phyloP scores from a whole-genome alignment of 2,888 invertebrate genomes.

The Drosophila incognita region DNA sequence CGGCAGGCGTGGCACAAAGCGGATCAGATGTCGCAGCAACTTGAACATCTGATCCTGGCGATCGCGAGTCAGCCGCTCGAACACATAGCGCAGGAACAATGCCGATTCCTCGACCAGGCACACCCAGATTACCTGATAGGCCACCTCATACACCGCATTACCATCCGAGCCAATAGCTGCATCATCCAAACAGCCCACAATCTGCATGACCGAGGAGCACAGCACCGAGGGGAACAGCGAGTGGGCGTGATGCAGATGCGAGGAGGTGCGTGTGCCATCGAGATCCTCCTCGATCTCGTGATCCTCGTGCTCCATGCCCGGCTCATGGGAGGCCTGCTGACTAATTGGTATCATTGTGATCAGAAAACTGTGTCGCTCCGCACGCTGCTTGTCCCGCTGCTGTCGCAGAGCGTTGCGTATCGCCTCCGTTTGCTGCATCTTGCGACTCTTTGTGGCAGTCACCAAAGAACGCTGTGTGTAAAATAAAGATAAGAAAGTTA shows the following conservation, averaged over 20 bases:
- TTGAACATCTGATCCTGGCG: conserved; percentile 98
- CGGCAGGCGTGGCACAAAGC: conserved; percentile 96
- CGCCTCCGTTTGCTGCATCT: conserved; percentile 99
- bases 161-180: conserved; percentile 97
- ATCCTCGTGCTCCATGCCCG: conserved; percentile 93
- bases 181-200: conserved; percentile 97
- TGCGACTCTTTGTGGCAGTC: conserved; percentile 98
- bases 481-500: conserved; percentile 36
- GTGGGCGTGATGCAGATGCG: conserved; percentile 95
- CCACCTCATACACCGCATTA: conserved; percentile 97
- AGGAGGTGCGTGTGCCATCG: conserved; percentile 90
- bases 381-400: conserved; percentile 97
- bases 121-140: conserved; percentile 98
- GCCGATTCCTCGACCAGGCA: conserved; percentile 99
- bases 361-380: conserved; percentile 97
- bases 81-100: conserved; percentile 96
- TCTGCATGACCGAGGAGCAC: conserved; percentile 97
- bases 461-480: conserved; percentile 92
- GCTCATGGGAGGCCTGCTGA: conserved; percentile 97
- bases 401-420: conserved; percentile 97
- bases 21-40: conserved; percentile 94
- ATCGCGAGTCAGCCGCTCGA: conserved; percentile 97
- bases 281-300: conserved; percentile 92
- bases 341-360: conserved; percentile 98
- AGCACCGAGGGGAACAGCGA: conserved; percentile 98